Evolutionary conservation across 2,113 vertebrate genomes (phyloP), one percentile per base, ranked within the genome.

Genomic region (Eptesicus fuscus): DNA sequence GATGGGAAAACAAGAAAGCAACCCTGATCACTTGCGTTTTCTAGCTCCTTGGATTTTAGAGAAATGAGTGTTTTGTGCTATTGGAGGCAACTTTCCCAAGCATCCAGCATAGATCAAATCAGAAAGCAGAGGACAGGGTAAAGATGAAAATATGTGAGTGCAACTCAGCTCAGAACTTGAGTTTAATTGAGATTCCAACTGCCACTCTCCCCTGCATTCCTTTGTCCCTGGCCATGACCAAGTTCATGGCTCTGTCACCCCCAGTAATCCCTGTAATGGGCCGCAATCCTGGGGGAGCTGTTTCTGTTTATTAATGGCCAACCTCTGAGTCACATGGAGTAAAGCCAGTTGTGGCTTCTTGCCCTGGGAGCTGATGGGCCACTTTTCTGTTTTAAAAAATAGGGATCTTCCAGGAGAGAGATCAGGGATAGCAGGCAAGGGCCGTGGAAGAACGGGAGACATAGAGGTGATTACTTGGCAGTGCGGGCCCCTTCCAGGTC

Each of bases 261-360:
- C 56, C 32, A 78, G 51, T 82, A 94, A 93, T 88, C 88, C 73
- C 80, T 18, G 35, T 76, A 70, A 92, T 53, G 83, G 79, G 90
- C 76, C 40, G 23, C 13, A 70, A 25, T 37, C 74, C 90, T 83
- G 30, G 49, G 71, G 63, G 88, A 84, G 78, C 59, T n/a, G 59
- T 92, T 95, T 93, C 91, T 94, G 40, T 84, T 94, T 85, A 90
- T 59, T 83, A 88, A 84, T 42, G 83, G 78, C 53, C 95, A 94
- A 47, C 20, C 63, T 94, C 90, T 67, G 71, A 91, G 73, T 67
- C 76, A 65, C 70, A 69, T 30, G 84, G 84, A 93, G 71, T 78
- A 44, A 11, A n/a, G 84, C 78, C 71, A 94, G 70, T n/a, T 59
- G 56, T 65, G 83, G 78, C 69, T 85, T 91, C 91, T 79, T 83